phyloP scores from a whole-genome alignment of 2,797 vertebrate genomes.

The Holocentrus rufus region DNA sequence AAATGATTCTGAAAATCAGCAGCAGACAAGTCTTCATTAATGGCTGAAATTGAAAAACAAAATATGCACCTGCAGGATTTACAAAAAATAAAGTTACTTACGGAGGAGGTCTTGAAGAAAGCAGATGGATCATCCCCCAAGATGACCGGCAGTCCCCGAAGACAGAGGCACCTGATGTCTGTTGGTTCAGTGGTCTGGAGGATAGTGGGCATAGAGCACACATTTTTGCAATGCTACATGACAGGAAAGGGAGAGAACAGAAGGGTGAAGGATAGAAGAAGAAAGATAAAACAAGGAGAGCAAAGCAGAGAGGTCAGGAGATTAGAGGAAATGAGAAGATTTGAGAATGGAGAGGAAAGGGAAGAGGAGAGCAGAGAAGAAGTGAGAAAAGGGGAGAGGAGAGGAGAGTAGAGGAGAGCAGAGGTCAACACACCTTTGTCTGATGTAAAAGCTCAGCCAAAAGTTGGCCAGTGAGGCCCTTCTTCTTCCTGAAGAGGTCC shows the following conservation, averaged over 20 bases:
- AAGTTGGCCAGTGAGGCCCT: background rate
- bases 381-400: too few relatives aligned
- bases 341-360: too few relatives aligned
- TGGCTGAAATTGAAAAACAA: too few relatives aligned
- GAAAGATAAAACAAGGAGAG: too few relatives aligned
- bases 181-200: slow-evolving; percentile 8
- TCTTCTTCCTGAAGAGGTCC: slow-evolving; percentile 26
- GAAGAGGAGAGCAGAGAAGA: too few relatives aligned
- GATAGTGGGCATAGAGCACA: slow-evolving; percentile 1
- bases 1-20: background rate
- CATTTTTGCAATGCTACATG: too few relatives aligned
- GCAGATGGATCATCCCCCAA: slow-evolving; percentile 29
- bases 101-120: slow-evolving; percentile 18
- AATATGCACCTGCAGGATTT: background rate
- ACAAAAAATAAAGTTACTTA: slow-evolving; percentile 30
- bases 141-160: slow-evolving; percentile 17
- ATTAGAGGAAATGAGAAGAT: too few relatives aligned
- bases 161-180: slow-evolving; percentile 22
- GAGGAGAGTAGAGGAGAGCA: too few relatives aligned
- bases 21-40: slow-evolving; percentile 1
- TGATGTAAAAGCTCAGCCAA: slow-evolving; percentile 8
- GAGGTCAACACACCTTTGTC: slow-evolving; percentile 25
- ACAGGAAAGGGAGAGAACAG: too few relatives aligned
- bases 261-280: too few relatives aligned
- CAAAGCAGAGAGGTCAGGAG: too few relatives aligned